Percentiles rank a stretch among this genome's conserved stretches.
phyloP scores from a whole-genome alignment of 2,113 vertebrate genomes.

The Dissostichus mawsoni region DNA sequence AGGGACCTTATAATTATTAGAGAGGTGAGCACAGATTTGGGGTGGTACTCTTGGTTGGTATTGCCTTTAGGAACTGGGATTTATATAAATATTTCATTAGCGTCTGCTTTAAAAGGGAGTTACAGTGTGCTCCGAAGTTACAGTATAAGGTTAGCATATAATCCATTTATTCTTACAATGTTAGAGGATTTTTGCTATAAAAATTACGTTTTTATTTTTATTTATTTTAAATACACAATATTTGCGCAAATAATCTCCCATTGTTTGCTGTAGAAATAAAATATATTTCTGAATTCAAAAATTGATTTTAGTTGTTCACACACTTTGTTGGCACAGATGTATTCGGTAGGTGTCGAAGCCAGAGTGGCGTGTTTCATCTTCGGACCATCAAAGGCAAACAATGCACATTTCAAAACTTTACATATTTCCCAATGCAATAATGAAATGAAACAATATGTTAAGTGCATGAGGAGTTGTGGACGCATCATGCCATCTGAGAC shows the following conservation, averaged over 20 bases:
- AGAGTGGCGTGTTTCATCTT: background rate
- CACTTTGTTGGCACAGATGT: background rate
- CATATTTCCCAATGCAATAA: conserved; percentile 15
- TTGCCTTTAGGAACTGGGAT: conserved; percentile 11
- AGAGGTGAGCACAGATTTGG: background rate
- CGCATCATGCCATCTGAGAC: conserved; percentile 6
- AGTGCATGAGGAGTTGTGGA: background rate
- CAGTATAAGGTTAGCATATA: background rate
- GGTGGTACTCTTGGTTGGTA: too few relatives aligned
- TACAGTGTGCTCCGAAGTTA: background rate
- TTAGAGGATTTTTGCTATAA: background rate
- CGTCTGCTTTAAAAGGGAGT: background rate
- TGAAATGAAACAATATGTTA: conserved; percentile 21
- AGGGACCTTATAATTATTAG: background rate
- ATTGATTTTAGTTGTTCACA: background rate
- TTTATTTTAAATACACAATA: background rate
- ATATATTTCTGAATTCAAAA: background rate
- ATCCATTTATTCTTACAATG: background rate
- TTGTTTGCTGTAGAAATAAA: background rate
- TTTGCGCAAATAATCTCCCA: background rate
- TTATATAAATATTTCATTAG: background rate
- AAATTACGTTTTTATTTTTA: background rate
- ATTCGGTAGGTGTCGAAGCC: background rate
- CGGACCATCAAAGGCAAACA: conserved; percentile 5
- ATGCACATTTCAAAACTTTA: background rate